Base-by-base conservation (phyloP, 2,797 vertebrate species). In the Meriones psammophilus region DNA sequence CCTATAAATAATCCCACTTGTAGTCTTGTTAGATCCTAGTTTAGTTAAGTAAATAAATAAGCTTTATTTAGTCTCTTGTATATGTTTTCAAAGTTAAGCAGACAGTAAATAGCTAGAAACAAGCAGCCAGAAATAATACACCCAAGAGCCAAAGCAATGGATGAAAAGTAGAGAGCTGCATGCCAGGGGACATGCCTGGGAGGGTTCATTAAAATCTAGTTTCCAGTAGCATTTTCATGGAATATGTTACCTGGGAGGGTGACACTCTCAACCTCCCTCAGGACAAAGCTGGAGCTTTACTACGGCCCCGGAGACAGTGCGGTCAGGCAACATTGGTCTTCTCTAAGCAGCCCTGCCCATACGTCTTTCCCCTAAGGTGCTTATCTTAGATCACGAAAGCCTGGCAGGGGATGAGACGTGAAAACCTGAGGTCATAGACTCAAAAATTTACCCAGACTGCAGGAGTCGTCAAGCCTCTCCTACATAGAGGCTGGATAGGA, bases 171-270 rank as follows among this genome's bases (percentile, higher is more conserved):
- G 24, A 80, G 33, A 78, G 17, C 54, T 15, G 0, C n/a, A 95
- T 60, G 36, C 22, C 73, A 85, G 30, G 26, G 36, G 26, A 36
- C 17, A 50, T 46, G 17, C 90, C 46, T 91, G 15, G 28, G 33
- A 81, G 86, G 68, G 94, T 66, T 93, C 90, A 97, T 96, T 97
- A 96, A 96, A 95, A 92, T 92, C 14, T 33, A 81, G 6, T 74
- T 92, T 95, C 30, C 60, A 56, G 33, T 7, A 96, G 20, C 4
- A 76, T 87, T 91, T 95, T 85, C 76, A 73, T 30, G 30, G 50
- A 13, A 77, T 94, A 78, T n/a, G 33, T 88, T 20, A 54, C 54
- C 9, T 85, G 92, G 92, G 60, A 92, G 24, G 3, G 81, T 79
- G 89, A 89, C 68, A 78, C 39, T 26, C 3, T 8, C 54, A 64